These are phyloP conservation scores for Eudemis profundana DNA, from an alignment of 2,888 invertebrate genomes.

Conservation along the genomic window DNA sequence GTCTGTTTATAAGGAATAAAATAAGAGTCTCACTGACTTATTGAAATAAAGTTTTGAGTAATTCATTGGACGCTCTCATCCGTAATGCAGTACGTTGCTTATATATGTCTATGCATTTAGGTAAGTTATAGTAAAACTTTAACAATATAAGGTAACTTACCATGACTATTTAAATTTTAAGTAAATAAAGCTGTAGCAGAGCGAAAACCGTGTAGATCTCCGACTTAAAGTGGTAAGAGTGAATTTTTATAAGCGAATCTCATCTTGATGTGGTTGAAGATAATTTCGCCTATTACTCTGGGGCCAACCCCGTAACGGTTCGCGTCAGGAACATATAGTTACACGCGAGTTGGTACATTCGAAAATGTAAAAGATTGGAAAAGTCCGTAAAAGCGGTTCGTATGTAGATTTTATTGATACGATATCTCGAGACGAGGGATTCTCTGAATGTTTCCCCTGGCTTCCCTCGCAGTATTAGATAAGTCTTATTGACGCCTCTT, in stretches of 20 bases:
- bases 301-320: constrained; percentile 1
- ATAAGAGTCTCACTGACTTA: too few relatives aligned
- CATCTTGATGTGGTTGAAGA: neutral
- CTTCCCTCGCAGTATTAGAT: constrained; percentile 37
- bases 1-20: too few relatives aligned
- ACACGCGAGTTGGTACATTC: constrained; percentile 29
- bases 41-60: too few relatives aligned
- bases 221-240: neutral
- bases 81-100: too few relatives aligned
- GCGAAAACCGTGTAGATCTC: too few relatives aligned
- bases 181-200: too few relatives aligned
- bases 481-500: constrained; percentile 42
- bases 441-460: constrained; percentile 41
- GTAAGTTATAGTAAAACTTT: too few relatives aligned
- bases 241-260: neutral
- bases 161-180: too few relatives aligned
- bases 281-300: constrained; percentile 13
- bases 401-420: constrained; percentile 66
- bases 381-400: constrained; percentile 51
- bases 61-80: too few relatives aligned
- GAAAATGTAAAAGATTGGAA: constrained; percentile 48
- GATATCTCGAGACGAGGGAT: constrained; percentile 55
- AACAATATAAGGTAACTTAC: too few relatives aligned
- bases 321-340: constrained; percentile 14
- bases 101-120: too few relatives aligned